phyloP scores from a whole-genome alignment of 2,113 vertebrate genomes.

The Poeciliopsis turrubarensis region DNA sequence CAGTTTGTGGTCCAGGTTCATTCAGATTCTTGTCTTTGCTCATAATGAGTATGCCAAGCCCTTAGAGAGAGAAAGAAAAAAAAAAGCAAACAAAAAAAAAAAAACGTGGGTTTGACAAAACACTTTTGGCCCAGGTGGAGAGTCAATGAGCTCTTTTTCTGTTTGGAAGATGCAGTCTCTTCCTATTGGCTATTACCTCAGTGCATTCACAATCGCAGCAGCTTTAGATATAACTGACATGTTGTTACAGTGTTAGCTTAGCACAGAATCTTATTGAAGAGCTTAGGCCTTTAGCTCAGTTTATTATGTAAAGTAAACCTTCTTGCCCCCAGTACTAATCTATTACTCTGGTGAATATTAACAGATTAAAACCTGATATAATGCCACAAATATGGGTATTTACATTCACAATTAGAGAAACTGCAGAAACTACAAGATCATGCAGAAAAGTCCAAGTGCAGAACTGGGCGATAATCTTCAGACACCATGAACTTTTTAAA shows the following conservation, averaged over 20 bases:
- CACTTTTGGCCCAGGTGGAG: slow-evolving; percentile 27
- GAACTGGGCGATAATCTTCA: slow-evolving; percentile 21
- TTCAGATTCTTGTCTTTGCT: slow-evolving; percentile 44
- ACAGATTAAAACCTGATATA: slow-evolving; percentile 41
- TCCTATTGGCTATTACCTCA: slow-evolving; percentile 49
- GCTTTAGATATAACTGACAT: slow-evolving; percentile 18
- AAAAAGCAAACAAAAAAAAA: not conserved
- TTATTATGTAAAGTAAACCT: slow-evolving; percentile 36
- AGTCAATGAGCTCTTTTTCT: slow-evolving; percentile 23
- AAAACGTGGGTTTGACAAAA: slow-evolving; percentile 9
- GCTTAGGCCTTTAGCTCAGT: slow-evolving; percentile 16
- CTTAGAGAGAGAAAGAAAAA: slow-evolving; percentile 1
- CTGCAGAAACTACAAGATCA: slow-evolving; percentile 15
- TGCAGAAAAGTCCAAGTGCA: slow-evolving; percentile 19
- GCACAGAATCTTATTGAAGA: slow-evolving; percentile 19
- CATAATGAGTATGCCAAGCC: slow-evolving; percentile 34
- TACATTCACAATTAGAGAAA: slow-evolving; percentile 35
- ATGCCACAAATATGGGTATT: slow-evolving; percentile 46
- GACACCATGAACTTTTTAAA: too few relatives aligned
- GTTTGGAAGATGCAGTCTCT: slow-evolving; percentile 61
- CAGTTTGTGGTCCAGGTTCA: slow-evolving; percentile 16
- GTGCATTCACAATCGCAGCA: slow-evolving; percentile 29
- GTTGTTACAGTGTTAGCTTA: slow-evolving; percentile 23
- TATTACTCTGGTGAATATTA: slow-evolving; percentile 33
- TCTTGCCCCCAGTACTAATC: slow-evolving; percentile 11